These are phyloP conservation scores for Trichogramma pretiosum DNA, from an alignment of 1,140 invertebrate species.

Conservation along the genomic window DNA sequence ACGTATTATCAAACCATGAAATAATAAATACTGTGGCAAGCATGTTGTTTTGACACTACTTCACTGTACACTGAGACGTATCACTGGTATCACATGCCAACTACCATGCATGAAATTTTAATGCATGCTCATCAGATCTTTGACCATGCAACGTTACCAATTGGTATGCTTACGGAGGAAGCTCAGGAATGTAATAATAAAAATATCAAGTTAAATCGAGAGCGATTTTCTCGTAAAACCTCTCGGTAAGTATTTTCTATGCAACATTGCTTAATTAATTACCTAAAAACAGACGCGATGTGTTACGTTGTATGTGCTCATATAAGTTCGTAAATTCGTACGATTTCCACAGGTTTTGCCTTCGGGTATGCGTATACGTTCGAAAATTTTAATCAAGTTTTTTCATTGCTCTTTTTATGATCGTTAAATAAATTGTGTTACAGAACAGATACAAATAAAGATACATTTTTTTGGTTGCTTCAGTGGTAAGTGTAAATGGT, in stretches of 20 bases:
- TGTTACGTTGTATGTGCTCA: too few species aligned
- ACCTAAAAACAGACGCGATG: too few species aligned
- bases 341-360: too few species aligned
- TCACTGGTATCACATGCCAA: conserved; percentile 24
- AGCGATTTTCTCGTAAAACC: conserved; percentile 11
- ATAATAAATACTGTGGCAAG: conserved; percentile 8
- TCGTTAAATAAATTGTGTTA: background rate
- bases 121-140: conserved; percentile 23
- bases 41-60: conserved; percentile 11
- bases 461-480: conserved; percentile 31
- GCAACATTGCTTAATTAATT: too few species aligned
- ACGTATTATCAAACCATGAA: too few species aligned
- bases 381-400: too few species aligned
- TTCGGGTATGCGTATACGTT: too few species aligned
- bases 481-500: conserved; percentile 24
- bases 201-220: conserved; percentile 10
- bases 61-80: conserved; percentile 11
- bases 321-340: too few species aligned
- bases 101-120: conserved; percentile 22
- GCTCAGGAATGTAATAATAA: conserved; percentile 19
- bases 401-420: background rate
- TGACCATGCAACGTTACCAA: conserved; percentile 17
- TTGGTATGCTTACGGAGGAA: conserved; percentile 27
- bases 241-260: conserved; percentile 1
- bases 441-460: too few species aligned